phyloP scores from a whole-genome alignment of 64 coral and sea anemone species.

The Anthopleura sola region DNA sequence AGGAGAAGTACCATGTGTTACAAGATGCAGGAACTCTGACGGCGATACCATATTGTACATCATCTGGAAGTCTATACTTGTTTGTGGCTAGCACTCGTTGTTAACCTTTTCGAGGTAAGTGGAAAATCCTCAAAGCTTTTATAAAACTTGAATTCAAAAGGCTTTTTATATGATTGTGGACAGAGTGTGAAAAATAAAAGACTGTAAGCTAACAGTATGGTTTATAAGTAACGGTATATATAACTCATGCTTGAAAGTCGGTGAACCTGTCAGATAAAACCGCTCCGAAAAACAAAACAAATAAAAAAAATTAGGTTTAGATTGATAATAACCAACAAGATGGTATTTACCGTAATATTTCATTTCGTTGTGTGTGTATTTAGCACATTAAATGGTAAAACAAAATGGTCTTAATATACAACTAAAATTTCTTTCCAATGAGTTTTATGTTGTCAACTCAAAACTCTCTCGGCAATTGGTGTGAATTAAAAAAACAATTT shows the following conservation, averaged over 20 bases:
- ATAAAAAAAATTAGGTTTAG: not conserved
- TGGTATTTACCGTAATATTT: too few species aligned
- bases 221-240: not conserved
- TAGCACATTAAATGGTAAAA: not conserved
- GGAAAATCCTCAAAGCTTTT: not conserved
- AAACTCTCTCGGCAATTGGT: too few species aligned
- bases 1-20: not conserved
- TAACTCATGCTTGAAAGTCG: not conserved
- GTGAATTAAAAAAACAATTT: too few species aligned
- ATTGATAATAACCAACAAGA: too few species aligned
- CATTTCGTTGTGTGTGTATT: not conserved
- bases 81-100: not conserved
- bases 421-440: too few species aligned
- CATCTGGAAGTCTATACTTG: not conserved
- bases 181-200: too few species aligned
- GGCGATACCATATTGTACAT: not conserved
- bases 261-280: not conserved
- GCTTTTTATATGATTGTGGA: too few species aligned
- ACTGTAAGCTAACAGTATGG: too few species aligned
- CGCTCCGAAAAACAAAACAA: too few species aligned
- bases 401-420: not conserved
- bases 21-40: not conserved
- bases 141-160: not conserved
- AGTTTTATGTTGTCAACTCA: too few species aligned
- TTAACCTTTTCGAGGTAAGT: not conserved